phyloP scores from a whole-genome alignment of 53 echinoderm and acorn worm species.

The Holothuria leucospilota region DNA sequence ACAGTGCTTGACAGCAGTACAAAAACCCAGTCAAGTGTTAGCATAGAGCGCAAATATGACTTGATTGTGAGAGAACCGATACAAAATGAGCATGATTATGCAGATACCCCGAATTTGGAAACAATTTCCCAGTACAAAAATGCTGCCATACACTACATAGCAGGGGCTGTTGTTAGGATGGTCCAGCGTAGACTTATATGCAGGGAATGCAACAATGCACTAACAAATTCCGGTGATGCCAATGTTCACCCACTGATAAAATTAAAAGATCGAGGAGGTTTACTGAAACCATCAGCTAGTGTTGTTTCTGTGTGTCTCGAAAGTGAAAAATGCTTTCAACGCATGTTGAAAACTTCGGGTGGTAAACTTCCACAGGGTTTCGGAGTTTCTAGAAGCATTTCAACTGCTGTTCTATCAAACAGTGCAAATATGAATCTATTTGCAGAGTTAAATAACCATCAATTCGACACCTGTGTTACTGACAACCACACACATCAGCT shows the following conservation, averaged over 20 bases:
- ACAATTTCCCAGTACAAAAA: slow-evolving; percentile 6
- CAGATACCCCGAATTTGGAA: slow-evolving; percentile 50
- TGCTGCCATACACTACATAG: slow-evolving; percentile 51
- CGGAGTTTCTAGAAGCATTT: slow-evolving; percentile 3
- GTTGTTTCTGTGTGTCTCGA: slow-evolving; percentile 55
- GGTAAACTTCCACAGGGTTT: slow-evolving; percentile 51
- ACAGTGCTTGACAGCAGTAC: slow-evolving; percentile 31
- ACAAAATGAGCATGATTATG: slow-evolving; percentile 50
- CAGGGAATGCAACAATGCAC: slow-evolving; percentile 33
- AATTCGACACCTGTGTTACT: background rate
- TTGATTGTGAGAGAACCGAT: slow-evolving; percentile 11
- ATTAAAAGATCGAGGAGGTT: slow-evolving; percentile 43
- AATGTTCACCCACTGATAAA: background rate
- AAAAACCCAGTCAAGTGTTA: background rate
- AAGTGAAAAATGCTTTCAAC: slow-evolving; percentile 53
- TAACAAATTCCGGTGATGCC: slow-evolving; percentile 5
- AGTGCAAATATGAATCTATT: background rate
- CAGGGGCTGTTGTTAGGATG: slow-evolving; percentile 54
- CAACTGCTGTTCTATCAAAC: slow-evolving; percentile 26
- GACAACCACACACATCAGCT: slow-evolving; percentile 28
- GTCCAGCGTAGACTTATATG: slow-evolving; percentile 22
- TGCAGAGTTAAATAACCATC: background rate
- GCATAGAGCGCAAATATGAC: slow-evolving; percentile 34
- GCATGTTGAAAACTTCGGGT: slow-evolving; percentile 22
- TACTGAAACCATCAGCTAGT: slow-evolving; percentile 45